Evolutionary conservation across 2,113 vertebrate species (phyloP).

Genomic region (Ptyas mucosa): DNA sequence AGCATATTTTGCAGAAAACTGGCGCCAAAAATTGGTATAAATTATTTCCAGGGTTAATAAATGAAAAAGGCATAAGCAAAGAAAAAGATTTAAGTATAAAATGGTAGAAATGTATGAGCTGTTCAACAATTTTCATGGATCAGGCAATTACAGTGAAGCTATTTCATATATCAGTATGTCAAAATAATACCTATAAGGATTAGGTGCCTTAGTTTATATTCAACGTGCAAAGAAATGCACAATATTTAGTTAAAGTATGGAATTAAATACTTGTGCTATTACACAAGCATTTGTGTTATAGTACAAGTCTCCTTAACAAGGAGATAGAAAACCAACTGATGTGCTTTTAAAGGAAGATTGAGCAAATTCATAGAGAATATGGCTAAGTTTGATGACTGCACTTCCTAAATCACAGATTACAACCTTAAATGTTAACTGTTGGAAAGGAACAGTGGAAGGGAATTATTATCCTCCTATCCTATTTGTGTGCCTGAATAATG

Average conservation of each 20-base stretch:
- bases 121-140: background rate
- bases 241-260: background rate
- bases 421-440: background rate
- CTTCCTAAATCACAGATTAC: background rate
- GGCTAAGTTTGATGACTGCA: background rate
- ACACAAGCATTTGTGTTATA: background rate
- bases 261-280: background rate
- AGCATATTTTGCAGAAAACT: background rate
- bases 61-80: conserved; percentile 3
- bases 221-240: background rate
- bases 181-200: background rate
- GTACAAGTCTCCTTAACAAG: background rate
- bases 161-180: background rate
- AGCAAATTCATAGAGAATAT: background rate
- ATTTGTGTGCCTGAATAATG: background rate
- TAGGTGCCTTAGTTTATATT: background rate
- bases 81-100: background rate
- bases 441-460: background rate
- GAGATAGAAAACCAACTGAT: background rate
- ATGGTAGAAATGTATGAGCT: background rate
- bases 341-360: background rate
- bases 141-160: background rate
- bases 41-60: conserved; percentile 17
- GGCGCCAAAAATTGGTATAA: background rate
- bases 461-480: background rate